Percentiles rank a stretch among this genome's conserved stretches.
Conservation (phyloP, 1,140 invertebrate genomes). For the Drosophila santomea region DNA sequence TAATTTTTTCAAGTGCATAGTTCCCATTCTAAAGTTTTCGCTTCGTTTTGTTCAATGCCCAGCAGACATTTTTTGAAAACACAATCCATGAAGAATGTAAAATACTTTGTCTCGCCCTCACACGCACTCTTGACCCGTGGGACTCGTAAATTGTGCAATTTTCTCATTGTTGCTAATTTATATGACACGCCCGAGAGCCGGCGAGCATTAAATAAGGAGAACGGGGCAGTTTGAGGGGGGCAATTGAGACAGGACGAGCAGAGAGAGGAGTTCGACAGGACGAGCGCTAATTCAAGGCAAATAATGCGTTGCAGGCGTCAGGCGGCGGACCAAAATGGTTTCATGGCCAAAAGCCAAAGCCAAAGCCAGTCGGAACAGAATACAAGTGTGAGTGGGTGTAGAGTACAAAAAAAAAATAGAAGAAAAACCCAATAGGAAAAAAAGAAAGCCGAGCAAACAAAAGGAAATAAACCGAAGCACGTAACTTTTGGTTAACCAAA, state of each 20-base stretch:
- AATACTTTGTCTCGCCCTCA: conserved; percentile 38
- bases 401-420: background rate
- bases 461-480: conserved; percentile 57
- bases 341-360: conserved; percentile 57
- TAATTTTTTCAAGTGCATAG: background rate
- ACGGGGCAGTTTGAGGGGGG: background rate
- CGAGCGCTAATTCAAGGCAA: conserved; percentile 73
- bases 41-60: conserved; percentile 52
- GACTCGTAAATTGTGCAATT: conserved; percentile 78
- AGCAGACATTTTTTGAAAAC: conserved; percentile 74
- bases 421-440: conserved; percentile 8
- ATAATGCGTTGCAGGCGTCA: conserved; percentile 66
- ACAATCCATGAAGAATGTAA: conserved; percentile 49
- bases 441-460: conserved; percentile 18
- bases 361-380: conserved; percentile 7
- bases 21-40: conserved; percentile 3
- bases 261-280: conserved; percentile 38
- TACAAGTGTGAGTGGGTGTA: conserved; percentile 9
- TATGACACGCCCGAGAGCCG: conserved; percentile 59
- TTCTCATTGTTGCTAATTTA: conserved; percentile 80
- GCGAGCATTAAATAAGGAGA: background rate
- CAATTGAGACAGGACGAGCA: background rate
- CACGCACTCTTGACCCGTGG: conserved; percentile 41
- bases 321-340: conserved; percentile 56
- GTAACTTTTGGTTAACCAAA: conserved; percentile 77